A percentile compares a stretch with the other conserved stretches of the same genome.
These are phyloP conservation scores for Platyscelio sp. DNA, from an alignment of 2,888 invertebrate species.

Conservation along the genomic window DNA sequence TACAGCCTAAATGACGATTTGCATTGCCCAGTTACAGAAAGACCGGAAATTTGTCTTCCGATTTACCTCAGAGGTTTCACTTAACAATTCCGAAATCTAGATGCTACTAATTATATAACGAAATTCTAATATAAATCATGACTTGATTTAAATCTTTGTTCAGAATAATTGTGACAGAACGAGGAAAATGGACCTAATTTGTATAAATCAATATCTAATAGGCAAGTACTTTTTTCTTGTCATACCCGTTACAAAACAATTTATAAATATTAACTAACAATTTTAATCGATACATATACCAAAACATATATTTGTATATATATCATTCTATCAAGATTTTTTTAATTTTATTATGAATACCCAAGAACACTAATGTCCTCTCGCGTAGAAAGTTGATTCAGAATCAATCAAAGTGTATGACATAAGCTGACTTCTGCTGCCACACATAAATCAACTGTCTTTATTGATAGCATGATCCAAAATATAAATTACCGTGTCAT, in stretches of 20 bases:
- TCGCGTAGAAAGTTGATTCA: constrained; percentile 60
- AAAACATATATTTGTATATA: too few relatives aligned
- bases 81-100: neutral
- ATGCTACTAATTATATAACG: too few relatives aligned
- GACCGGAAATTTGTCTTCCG: constrained; percentile 18
- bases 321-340: constrained; percentile 46
- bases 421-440: constrained; percentile 54
- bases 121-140: too few relatives aligned
- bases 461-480: constrained; percentile 50
- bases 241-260: constrained; percentile 28
- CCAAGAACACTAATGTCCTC: constrained; percentile 50
- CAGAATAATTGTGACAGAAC: neutral
- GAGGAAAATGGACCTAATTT: neutral
- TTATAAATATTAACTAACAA: constrained; percentile 39
- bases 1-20: constrained; percentile 58
- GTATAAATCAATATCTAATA: constrained; percentile 5
- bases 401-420: constrained; percentile 65
- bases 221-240: constrained; percentile 12
- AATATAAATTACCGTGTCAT: constrained; percentile 42
- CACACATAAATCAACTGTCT: constrained; percentile 55
- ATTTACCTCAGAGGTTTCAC: too few relatives aligned
- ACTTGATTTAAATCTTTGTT: too few relatives aligned
- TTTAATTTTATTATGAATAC: constrained; percentile 55
- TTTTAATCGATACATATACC: too few relatives aligned
- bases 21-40: constrained; percentile 41